Conservation (phyloP, 2,888 invertebrate genomes). For the Mesorhabditis spiculigera region DNA sequence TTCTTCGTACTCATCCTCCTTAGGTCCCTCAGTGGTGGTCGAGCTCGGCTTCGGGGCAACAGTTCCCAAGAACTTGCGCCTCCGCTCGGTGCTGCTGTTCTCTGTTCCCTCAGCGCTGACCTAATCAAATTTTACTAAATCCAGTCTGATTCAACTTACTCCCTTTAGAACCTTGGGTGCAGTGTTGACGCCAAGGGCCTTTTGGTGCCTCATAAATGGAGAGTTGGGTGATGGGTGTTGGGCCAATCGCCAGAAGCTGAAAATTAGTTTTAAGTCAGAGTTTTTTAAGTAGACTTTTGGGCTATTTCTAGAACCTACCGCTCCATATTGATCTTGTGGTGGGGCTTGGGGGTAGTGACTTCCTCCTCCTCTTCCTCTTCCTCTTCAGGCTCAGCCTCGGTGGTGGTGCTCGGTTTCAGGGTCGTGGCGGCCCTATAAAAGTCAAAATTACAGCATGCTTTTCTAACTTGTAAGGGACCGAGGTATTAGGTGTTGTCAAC, state of each 20-base stretch:
- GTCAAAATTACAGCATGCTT: not conserved
- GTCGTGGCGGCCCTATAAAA: conserved; percentile 7
- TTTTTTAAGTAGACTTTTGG: not conserved
- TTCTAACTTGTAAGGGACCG: too few species aligned
- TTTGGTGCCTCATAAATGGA: conserved; percentile 21
- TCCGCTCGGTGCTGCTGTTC: too few species aligned
- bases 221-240: conserved; percentile 30
- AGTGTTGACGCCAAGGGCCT: not conserved
- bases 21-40: conserved; percentile 21
- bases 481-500: not conserved
- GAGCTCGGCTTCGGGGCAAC: conserved; percentile 15
- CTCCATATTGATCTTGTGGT: conserved; percentile 39
- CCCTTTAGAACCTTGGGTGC: conserved; percentile 4
- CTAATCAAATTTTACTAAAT: not conserved
- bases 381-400: conserved; percentile 14
- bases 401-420: conserved; percentile 9
- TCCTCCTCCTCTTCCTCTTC: conserved; percentile 14
- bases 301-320: conserved; percentile 39
- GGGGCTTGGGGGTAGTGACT: conserved; percentile 14
- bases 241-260: conserved; percentile 51
- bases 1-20: not conserved
- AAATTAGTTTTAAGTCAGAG: conserved; percentile 43
- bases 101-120: too few species aligned
- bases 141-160: conserved; percentile 1
- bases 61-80: not conserved